Evolutionary conservation across 1,140 invertebrate genomes (phyloP).

Genomic region (Xylocopa sonorina): DNA sequence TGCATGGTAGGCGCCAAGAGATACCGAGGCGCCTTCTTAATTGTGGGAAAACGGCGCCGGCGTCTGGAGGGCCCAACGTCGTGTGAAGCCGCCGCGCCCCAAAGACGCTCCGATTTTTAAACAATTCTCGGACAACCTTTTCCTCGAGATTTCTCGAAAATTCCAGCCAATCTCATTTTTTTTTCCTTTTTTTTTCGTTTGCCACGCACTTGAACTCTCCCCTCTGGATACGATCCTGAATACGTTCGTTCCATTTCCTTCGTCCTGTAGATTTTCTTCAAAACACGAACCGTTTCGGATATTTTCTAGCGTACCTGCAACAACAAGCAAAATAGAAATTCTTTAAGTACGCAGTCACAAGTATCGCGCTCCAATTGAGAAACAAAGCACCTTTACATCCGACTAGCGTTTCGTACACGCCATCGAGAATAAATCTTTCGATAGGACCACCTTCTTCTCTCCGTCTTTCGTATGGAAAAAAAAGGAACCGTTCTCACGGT

Average conservation of each 20-base stretch:
- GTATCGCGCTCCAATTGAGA: too few relatives aligned
- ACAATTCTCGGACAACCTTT: constrained; percentile 20
- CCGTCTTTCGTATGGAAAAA: too few relatives aligned
- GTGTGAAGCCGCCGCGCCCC: constrained; percentile 55
- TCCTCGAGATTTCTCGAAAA: not conserved
- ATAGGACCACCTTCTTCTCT: not conserved
- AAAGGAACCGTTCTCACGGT: not conserved
- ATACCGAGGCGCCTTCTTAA: constrained; percentile 78
- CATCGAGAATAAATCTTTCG: too few relatives aligned
- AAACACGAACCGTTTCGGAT: too few relatives aligned
- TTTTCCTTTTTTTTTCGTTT: not conserved
- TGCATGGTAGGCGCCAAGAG: constrained; percentile 76
- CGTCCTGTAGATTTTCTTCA: too few relatives aligned
- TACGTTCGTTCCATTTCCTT: not conserved
- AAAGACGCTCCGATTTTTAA: constrained; percentile 40
- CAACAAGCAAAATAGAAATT: too few relatives aligned
- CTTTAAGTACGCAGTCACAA: too few relatives aligned
- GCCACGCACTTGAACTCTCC: too few relatives aligned
- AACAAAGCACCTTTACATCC: too few relatives aligned
- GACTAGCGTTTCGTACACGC: too few relatives aligned
- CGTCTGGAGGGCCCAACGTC: constrained; percentile 62
- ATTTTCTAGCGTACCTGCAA: too few relatives aligned
- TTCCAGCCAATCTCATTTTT: too few relatives aligned
- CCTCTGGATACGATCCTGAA: not conserved
- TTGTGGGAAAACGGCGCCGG: constrained; percentile 79